Base-by-base conservation (phyloP, 2,888 invertebrate genomes). In the Camptogramma bilineatum region DNA sequence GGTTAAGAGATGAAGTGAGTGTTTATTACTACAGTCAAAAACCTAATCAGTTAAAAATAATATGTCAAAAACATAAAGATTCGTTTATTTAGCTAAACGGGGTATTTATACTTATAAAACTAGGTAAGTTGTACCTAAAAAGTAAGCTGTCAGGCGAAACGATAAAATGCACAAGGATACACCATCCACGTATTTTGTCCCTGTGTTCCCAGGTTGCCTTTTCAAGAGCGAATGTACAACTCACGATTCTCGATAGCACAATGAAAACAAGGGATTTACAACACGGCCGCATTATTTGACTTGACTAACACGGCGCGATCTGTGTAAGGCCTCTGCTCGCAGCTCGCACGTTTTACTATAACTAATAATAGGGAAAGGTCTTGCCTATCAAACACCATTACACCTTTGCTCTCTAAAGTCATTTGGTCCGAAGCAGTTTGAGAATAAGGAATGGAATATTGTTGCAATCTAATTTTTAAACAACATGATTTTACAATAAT, bases 191-290 rank as follows among this genome's bases (percentile, higher is more conserved):
- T 73, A 77, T 76, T 44, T 75, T 75, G 77, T 78, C 66, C 62
- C 65, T 42, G 73, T 75, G 75, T 77, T 80, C 80, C 76, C 78
- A 73, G 74, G 70, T 78, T 80, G 74, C 78, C 78, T 80, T 82
- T 84, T 81, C 81, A 80, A 84, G 79, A 80, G 75, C 78, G 78
- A 84, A 82, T 83, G 81, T 77, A 82, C 79, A 79, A 74, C 83
- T 87, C 86, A 87, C 84, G 85, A 87, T 77, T 85, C 79, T 78
- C 78, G 82, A 84, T 82, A 83, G 75, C 77, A 87, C 83, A 85
- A 85, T 86, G 82, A 85, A 86, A 83, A 81, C 82, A 78, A 80
- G 76, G 79, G 81, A 81, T 83, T 83, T 83, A 84, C 82, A 82
- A 80, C 82, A 83, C 79, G 78, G 74, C 80, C 71, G 76, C 78